A percentile compares a stretch with the other conserved stretches of the same genome.
These are phyloP conservation scores for Pitangus sulphuratus DNA, from an alignment of 2,797 vertebrate genomes.

Conservation along the genomic window DNA sequence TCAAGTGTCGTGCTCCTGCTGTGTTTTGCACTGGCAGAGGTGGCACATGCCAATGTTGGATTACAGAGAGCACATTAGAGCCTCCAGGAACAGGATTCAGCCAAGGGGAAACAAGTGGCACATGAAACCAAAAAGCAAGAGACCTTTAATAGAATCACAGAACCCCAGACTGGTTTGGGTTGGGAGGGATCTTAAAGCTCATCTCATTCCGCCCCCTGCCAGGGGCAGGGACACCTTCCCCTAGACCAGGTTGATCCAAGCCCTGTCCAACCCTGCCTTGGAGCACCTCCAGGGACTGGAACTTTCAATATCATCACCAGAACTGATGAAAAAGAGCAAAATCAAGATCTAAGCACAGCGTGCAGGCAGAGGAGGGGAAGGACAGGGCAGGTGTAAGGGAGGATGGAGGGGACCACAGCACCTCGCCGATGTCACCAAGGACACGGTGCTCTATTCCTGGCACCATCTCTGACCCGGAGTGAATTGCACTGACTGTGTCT, in stretches of 20 bases:
- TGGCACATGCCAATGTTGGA: background rate
- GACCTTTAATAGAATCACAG: background rate
- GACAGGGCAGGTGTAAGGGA: background rate
- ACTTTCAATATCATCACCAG: background rate
- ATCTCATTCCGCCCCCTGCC: background rate
- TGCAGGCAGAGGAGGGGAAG: background rate
- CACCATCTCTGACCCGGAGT: fast-evolving
- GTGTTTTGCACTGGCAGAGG: background rate
- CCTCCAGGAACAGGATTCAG: fast-evolving
- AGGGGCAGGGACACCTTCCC: background rate
- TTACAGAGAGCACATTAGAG: background rate
- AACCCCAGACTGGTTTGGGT: background rate
- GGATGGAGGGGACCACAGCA: background rate
- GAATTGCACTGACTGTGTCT: background rate
- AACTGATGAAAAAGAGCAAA: background rate
- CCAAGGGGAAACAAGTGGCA: background rate
- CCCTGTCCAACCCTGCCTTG: fast-evolving
- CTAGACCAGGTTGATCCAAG: background rate
- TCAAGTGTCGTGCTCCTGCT: background rate
- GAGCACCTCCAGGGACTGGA: background rate
- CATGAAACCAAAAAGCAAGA: background rate
- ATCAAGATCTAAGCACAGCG: background rate
- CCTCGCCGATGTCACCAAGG: fast-evolving
- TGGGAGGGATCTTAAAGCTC: background rate
- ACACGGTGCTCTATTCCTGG: fast-evolving